Evolutionary conservation across 2,113 vertebrate genomes (phyloP), one percentile per base, ranked within the genome.

Genomic region (Barbus barbus): DNA sequence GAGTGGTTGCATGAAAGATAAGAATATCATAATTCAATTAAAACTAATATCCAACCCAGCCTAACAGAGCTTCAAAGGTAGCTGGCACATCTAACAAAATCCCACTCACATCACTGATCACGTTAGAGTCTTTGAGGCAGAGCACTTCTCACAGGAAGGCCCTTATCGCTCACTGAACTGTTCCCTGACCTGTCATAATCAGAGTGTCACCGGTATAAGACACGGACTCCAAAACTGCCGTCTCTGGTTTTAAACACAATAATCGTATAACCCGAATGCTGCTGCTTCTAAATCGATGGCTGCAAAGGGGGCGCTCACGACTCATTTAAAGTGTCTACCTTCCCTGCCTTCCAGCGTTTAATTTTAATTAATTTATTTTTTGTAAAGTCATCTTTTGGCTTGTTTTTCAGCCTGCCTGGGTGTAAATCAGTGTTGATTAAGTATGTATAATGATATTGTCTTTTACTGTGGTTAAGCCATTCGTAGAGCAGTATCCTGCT

Each of bases 1-100:
- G 75, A 86, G 81, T 81, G 81, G 77, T 85, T 84, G 86, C 67
- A 53, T 80, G 72, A 38, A 82, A 86, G 84, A 88, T 90, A 87
- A 87, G 83, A 84, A 79, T 69, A 56, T 67, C 67, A 16, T 89
- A 89, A 90, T 89, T 90, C 48, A 88, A 88, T 89, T 87, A 87
- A 82, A 82, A 88, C 67, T 78, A 72, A 87, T 83, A 88, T 83
- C 58, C 36, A 83, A 51, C 76, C 84, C 72, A 51, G 77, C 77
- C 82, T 51, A 16, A 53, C 53, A 60, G 56, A 44, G 46, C 46
- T 71, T 73, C 78, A 63, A 60, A 77, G 75, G 72, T 84, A 26
- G 69, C 28, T 84, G 51, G 18, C 56, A 74, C 73, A 38, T 61
- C 44, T 18, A 85, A 38, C 41, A 26, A 76, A 75, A 38, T 72